Evolutionary conservation across 1,140 invertebrate genomes (phyloP).

Genomic region (Drosophila ohnishii): DNA sequence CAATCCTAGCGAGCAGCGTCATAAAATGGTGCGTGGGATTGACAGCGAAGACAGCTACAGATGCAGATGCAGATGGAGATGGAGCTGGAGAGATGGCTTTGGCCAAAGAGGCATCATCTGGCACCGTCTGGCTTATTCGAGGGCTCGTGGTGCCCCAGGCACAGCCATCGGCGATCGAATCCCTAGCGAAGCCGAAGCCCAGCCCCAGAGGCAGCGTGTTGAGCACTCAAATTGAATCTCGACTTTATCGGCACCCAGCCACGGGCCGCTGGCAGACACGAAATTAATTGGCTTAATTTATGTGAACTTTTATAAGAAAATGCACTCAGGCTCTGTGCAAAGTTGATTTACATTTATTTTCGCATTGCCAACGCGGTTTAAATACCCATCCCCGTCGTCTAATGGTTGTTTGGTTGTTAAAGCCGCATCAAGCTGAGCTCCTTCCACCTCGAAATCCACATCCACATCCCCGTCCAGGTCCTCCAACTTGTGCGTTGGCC

Average conservation of each 20-base stretch:
- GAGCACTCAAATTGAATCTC: conserved; percentile 73
- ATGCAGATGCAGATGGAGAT: conserved; percentile 23
- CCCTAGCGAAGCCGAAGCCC: not conserved
- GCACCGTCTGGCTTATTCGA: conserved; percentile 7
- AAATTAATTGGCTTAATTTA: conserved; percentile 78
- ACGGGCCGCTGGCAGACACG: conserved; percentile 59
- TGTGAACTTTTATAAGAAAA: conserved; percentile 59
- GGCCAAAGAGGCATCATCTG: conserved; percentile 7
- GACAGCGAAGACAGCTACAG: conserved; percentile 57
- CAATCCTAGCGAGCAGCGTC: conserved; percentile 56
- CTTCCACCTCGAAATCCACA: conserved; percentile 5
- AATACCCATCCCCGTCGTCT: conserved; percentile 43
- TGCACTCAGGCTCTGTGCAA: conserved; percentile 31
- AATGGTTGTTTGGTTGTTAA: conserved; percentile 38
- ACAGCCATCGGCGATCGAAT: conserved; percentile 28
- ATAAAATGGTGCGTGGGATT: conserved; percentile 77
- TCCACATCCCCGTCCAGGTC: conserved; percentile 3
- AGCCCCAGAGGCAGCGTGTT: conserved; percentile 36
- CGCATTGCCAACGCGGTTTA: conserved; percentile 35
- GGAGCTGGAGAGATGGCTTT: conserved; percentile 18
- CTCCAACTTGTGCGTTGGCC: conserved; percentile 27
- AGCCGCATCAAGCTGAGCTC: conserved; percentile 26
- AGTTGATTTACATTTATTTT: conserved; percentile 55
- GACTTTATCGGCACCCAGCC: conserved; percentile 66
- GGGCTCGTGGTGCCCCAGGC: conserved; percentile 18